A percentile compares a stretch with the other conserved stretches of the same genome.
phyloP scores from a whole-genome alignment of 2,888 invertebrate species.

The Adela reaumurella region DNA sequence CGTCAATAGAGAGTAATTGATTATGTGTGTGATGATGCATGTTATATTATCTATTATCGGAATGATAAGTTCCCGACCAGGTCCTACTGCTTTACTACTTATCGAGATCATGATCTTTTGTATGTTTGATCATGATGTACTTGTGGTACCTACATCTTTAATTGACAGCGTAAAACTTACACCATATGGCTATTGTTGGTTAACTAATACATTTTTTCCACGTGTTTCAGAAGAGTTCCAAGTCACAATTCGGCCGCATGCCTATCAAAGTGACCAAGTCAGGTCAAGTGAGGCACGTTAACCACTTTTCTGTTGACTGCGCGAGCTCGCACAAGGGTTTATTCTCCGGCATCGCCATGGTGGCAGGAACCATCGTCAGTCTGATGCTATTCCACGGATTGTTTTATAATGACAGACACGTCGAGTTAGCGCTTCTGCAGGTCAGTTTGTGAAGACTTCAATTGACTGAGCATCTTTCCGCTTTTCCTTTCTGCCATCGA shows the following conservation, averaged over 20 bases:
- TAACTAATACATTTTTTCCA: not conserved
- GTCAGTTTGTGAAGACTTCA: conserved; percentile 26
- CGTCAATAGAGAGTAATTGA: too few relatives aligned
- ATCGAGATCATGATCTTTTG: too few relatives aligned
- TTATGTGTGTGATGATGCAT: too few relatives aligned
- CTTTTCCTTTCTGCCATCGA: too few relatives aligned
- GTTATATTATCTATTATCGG: too few relatives aligned
- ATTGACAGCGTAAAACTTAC: too few relatives aligned
- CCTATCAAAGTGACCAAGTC: conserved; percentile 20
- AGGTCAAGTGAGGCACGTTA: conserved; percentile 32
- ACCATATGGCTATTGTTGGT: too few relatives aligned
- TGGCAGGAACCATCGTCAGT: conserved; percentile 67
- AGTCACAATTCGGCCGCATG: not conserved
- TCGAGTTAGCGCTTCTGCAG: conserved; percentile 58
- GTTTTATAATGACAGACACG: conserved; percentile 46
- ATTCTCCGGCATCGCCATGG: conserved; percentile 60
- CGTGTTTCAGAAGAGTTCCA: conserved; percentile 4
- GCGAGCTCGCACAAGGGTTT: conserved; percentile 70
- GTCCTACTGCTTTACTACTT: too few relatives aligned
- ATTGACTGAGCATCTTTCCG: too few relatives aligned
- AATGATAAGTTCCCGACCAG: too few relatives aligned
- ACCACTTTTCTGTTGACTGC: conserved; percentile 69
- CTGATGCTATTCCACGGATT: conserved; percentile 71
- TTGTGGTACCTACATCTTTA: too few relatives aligned
- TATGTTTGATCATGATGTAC: too few relatives aligned